Conservation (phyloP, 2,113 vertebrate genomes). For the Corvus hawaiiensis region DNA sequence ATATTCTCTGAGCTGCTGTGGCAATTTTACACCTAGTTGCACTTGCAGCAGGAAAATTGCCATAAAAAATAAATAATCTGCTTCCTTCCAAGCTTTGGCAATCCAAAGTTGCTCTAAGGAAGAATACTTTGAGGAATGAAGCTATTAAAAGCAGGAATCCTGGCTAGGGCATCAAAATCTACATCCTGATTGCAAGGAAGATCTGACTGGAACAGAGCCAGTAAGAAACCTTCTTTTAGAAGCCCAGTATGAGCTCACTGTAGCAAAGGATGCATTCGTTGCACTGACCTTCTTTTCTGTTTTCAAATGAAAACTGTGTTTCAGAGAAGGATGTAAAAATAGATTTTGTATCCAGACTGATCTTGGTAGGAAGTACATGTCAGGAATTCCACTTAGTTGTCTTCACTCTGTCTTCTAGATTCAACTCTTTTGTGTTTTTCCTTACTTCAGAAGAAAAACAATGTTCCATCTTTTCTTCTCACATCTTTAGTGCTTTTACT, state of each 20-base stretch:
- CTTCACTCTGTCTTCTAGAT: neutral
- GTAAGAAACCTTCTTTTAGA: neutral
- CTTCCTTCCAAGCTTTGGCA: neutral
- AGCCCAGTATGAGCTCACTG: neutral
- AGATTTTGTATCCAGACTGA: neutral
- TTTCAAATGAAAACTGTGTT: neutral
- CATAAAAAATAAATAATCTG: neutral
- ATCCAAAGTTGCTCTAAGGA: neutral
- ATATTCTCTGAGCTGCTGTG: neutral
- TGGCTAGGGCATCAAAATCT: neutral
- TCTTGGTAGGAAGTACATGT: neutral
- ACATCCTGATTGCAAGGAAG: neutral
- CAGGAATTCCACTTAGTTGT: neutral
- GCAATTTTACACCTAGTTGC: constrained; percentile 22
- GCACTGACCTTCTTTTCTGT: neutral
- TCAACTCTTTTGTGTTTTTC: neutral
- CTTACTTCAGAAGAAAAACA: neutral
- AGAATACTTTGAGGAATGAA: neutral
- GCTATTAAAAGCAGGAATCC: neutral
- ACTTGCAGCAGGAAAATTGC: neutral
- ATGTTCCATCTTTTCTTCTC: neutral
- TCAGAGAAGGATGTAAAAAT: neutral
- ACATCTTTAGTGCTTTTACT: neutral
- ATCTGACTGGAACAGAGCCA: neutral
- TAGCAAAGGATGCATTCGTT: neutral